phyloP scores from a whole-genome alignment of 2,888 invertebrate genomes.

The Ecliptopera silaceata region DNA sequence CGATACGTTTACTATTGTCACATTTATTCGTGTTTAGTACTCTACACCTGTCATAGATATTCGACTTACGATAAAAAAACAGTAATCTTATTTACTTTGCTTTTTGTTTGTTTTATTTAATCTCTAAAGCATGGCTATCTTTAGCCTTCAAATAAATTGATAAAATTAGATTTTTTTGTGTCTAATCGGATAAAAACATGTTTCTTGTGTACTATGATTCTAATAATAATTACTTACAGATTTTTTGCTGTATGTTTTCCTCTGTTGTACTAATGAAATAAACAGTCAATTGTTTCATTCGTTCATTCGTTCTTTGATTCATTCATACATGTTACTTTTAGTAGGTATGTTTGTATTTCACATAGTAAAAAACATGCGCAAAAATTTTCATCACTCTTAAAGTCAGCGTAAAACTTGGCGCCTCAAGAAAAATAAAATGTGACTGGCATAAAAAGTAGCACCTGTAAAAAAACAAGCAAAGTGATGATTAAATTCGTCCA shows the following conservation, averaged over 20 bases:
- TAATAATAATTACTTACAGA: too few relatives aligned
- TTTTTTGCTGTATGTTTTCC: too few relatives aligned
- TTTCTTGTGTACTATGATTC: too few relatives aligned
- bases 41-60: not conserved
- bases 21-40: too few relatives aligned
- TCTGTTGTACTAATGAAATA: too few relatives aligned
- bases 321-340: too few relatives aligned
- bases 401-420: conserved; percentile 53
- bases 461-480: conserved; percentile 40
- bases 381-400: not conserved
- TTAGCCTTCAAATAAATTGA: conserved; percentile 32
- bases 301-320: too few relatives aligned
- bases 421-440: conserved; percentile 65
- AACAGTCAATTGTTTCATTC: too few relatives aligned
- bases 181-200: conserved; percentile 14
- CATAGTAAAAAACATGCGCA: not conserved
- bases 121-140: conserved; percentile 31
- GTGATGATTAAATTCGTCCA: too few relatives aligned
- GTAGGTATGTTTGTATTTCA: too few relatives aligned
- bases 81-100: conserved; percentile 21
- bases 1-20: too few relatives aligned
- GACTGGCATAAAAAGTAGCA: conserved; percentile 58
- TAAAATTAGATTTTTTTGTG: conserved; percentile 34
- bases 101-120: conserved; percentile 27
- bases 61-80: conserved; percentile 38